Evolutionary conservation across 2,888 invertebrate genomes (phyloP), one percentile per base, ranked within the genome.

Genomic region (Standfussiana lucernea): DNA sequence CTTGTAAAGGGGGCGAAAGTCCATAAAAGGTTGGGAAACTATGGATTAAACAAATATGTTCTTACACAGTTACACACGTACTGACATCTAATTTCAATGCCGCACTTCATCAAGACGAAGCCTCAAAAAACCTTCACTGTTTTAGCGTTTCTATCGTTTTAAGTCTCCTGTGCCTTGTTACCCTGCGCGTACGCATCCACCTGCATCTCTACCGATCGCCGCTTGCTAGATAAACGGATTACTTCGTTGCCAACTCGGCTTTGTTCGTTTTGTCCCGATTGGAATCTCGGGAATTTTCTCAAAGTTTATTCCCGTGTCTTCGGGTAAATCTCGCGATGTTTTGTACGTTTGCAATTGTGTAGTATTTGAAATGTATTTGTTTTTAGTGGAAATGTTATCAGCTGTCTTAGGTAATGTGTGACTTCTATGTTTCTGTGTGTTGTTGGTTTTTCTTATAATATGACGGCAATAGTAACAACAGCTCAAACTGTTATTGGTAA

Each of bases 251-350:
- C 71, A 76, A 79, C 80, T 71, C 40, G 77, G 64, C 84, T 86
- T 83, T 81, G 88, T 86, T 83, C 72, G 72, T 85, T 81, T 83
- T 87, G 77, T 81, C 40, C 70, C 53, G 81, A 87, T 84, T 76
- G 64, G 79, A 66, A 84, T 86, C 86, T 87, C 72, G 62, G 75
- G 86, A 87, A 86, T 87, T 86, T 84, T 76, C 80, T 78, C 42
- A 56, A 83, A 83, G 88, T 86, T 86, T 86, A 81, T 86, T 79
- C 81, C 76, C 37, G 56, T 74, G 86, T 83, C 50, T n/a, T 65
- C 75, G 76, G 84, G 82, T 86, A 86, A 81, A 83, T 80, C 75
- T 84, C 35, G 69, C 47, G 70, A 77, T 80, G 84, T 77, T 77
- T 75, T 68, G 75, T 80, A 50, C 84, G 70, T 75, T 72, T 65